A percentile compares a stretch with the other conserved stretches of the same genome.
phyloP scores from a whole-genome alignment of 2,888 invertebrate species.

The Autographa pulchrina region DNA sequence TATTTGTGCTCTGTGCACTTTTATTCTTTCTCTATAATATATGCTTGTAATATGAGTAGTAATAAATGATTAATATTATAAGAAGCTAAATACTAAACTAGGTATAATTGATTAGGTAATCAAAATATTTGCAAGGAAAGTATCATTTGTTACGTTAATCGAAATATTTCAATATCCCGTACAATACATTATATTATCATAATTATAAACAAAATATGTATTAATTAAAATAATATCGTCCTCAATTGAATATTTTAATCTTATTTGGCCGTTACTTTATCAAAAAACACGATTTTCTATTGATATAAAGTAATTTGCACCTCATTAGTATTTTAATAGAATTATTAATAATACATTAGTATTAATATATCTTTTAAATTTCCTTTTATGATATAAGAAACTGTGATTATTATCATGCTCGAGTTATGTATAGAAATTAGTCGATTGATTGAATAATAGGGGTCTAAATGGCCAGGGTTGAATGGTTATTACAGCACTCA shows the following conservation, averaged over 20 bases:
- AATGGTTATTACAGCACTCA: background rate
- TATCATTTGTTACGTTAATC: conserved; percentile 11
- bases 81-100: background rate
- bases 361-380: conserved; percentile 37
- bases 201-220: conserved; percentile 16
- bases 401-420: background rate
- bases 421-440: background rate
- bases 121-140: conserved; percentile 41
- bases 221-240: conserved; percentile 18
- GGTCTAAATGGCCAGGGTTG: background rate
- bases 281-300: conserved; percentile 18
- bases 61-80: background rate
- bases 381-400: background rate
- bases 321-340: conserved; percentile 41
- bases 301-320: conserved; percentile 25
- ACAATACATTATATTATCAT: conserved; percentile 17
- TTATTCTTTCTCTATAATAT: too few species aligned
- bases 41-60: too few species aligned
- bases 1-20: too few species aligned
- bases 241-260: conserved; percentile 21
- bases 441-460: background rate
- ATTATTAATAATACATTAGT: conserved; percentile 39
- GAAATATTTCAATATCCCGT: conserved; percentile 24
- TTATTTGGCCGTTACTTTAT: conserved; percentile 9
- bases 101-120: background rate